Base-by-base conservation (phyloP, 2,797 vertebrate species). In the Eospalax fontanierii region DNA sequence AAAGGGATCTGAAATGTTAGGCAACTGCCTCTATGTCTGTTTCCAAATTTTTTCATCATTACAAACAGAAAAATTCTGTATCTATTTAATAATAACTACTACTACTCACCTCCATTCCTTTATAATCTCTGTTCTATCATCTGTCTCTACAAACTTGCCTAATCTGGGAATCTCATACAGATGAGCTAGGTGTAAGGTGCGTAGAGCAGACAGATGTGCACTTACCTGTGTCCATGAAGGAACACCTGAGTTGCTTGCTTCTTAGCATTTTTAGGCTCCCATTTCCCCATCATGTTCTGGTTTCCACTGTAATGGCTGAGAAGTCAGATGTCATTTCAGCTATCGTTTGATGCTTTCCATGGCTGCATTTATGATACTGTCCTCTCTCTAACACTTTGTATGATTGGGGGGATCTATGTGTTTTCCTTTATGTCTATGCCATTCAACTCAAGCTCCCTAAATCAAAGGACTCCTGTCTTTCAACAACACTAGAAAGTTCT, bases 401-500 rank as follows among this genome's bases (percentile, higher is more conserved):
- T 88, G 90, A 65, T 68, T 70, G 61, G 91, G 61, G 91, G 21
- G 80, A 28, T 88, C 28, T 88, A 83, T 19, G 43, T 83, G 11
- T 79, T 66, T 93, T 73, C 11, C 18, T n/a, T 93, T 79, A 83
- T 86, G 12, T 59, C 66, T 87, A 80, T 40, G 46, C 74, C 84
- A 3, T n/a, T 95, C 54, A 85, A 75, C 2, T 38, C 6, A 16
- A 57, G 26, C 61, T 96, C 79, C 65, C 59, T 90, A 4, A 90
- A 79, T 91, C 57, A 81, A 14, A 93, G 18, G 24, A 63, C 19
- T 79, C 5, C 14, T 92, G 18, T n/a, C 35, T 83, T 87, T 83
- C 40, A 83, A 38, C n/a, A 15, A 93, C 46, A 84, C 66, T 79
- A 85, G 43, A 90, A 92, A 96, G 40, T 50, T 57, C 30, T 93